Percentiles rank a stretch among this genome's conserved stretches.
phyloP scores from a whole-genome alignment of 2,113 vertebrate species.

The Heterotilapia buettikoferi region DNA sequence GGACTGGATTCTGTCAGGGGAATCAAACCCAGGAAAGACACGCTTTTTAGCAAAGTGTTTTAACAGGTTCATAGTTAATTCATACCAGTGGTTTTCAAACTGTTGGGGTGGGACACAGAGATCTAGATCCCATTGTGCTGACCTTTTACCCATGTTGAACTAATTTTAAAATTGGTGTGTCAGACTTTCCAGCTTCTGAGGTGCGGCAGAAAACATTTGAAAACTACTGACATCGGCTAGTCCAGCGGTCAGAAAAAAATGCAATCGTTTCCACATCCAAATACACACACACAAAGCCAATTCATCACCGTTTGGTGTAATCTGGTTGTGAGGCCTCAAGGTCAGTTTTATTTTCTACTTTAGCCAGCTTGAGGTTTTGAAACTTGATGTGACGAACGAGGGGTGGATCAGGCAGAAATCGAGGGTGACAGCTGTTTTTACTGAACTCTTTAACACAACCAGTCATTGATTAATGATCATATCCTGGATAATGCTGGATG shows the following conservation, averaged over 20 bases:
- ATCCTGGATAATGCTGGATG: not conserved
- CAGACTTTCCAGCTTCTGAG: not conserved
- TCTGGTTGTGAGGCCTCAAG: not conserved
- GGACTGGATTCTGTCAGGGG: slow-evolving; percentile 61
- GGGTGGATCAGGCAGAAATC: not conserved
- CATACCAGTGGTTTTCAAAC: not conserved
- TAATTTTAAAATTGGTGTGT: not conserved
- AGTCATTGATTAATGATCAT: not conserved
- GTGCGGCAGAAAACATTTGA: not conserved
- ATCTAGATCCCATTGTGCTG: not conserved
- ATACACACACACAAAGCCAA: not conserved
- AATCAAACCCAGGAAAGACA: not conserved
- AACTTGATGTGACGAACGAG: not conserved
- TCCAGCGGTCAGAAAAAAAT: not conserved
- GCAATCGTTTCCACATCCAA: not conserved
- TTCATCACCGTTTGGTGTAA: not conserved
- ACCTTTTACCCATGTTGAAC: not conserved
- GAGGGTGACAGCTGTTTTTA: not conserved
- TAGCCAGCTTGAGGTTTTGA: not conserved
- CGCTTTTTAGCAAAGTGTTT: not conserved
- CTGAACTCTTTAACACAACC: not conserved
- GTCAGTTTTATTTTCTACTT: not conserved
- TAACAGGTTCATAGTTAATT: not conserved
- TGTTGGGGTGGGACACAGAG: not conserved
- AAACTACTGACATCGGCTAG: not conserved